These are phyloP conservation scores for Pseudoips prasinana DNA, from an alignment of 2,888 invertebrate species.

Conservation along the genomic window DNA sequence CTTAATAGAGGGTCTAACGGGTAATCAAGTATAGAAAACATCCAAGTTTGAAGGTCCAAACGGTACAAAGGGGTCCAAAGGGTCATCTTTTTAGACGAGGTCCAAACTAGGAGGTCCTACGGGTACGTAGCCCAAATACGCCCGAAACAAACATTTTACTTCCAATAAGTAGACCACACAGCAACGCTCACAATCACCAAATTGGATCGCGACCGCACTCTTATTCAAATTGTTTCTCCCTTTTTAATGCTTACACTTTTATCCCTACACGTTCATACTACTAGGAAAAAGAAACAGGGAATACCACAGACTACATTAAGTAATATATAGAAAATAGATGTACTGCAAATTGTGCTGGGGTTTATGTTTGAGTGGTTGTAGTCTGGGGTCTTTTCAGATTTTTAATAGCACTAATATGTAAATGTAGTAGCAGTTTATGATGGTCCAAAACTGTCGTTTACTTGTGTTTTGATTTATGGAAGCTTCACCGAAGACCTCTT, in stretches of 20 bases:
- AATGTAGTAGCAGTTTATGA: slow-evolving; percentile 49
- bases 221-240: slow-evolving; percentile 49
- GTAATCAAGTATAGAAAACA: no score
- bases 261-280: slow-evolving; percentile 30
- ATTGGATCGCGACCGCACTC: slow-evolving; percentile 46
- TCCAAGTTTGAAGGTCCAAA: no score
- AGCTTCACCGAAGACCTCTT: slow-evolving; percentile 39
- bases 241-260: slow-evolving; percentile 49
- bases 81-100: no score
- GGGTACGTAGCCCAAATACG: no score
- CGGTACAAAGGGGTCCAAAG: no score
- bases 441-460: slow-evolving; percentile 62
- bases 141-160: slow-evolving; percentile 1
- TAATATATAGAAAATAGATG: not conserved
- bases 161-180: slow-evolving; percentile 16
- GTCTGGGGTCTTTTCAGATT: slow-evolving; percentile 19
- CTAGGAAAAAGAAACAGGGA: slow-evolving; percentile 12
- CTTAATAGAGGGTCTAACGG: no score
- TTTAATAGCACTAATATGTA: slow-evolving; percentile 23
- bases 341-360: slow-evolving; percentile 1
- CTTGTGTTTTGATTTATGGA: slow-evolving; percentile 62
- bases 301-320: slow-evolving; percentile 27
- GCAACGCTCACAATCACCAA: slow-evolving; percentile 41
- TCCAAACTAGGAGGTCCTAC: no score
- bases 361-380: slow-evolving; percentile 1